Conservation (phyloP, 2,888 invertebrate species). For the Dryomyza anilis region DNA sequence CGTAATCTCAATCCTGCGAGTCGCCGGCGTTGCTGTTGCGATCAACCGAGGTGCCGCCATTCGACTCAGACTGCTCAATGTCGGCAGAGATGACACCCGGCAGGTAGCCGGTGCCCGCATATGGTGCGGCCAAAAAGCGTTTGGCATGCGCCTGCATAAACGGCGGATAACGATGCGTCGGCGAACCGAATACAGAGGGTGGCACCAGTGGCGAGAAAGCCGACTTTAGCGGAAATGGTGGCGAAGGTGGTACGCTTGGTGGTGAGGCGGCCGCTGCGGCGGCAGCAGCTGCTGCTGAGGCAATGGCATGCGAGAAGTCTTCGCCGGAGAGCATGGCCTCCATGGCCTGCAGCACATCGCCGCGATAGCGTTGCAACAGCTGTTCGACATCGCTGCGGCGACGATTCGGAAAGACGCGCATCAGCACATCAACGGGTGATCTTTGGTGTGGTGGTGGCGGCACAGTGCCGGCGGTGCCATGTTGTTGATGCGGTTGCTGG, state of each 20-base stretch:
- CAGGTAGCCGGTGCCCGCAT: slow-evolving; percentile 81
- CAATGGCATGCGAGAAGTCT: slow-evolving; percentile 50
- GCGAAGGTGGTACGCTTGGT: slow-evolving; percentile 53
- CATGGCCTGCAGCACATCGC: slow-evolving; percentile 91
- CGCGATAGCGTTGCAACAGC: slow-evolving; percentile 80
- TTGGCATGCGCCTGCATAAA: slow-evolving; percentile 70
- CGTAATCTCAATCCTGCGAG: slow-evolving; percentile 58
- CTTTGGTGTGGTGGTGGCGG: slow-evolving; percentile 62
- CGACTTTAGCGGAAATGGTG: slow-evolving; percentile 64
- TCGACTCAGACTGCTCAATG: slow-evolving; percentile 59
- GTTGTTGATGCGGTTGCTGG: slow-evolving; percentile 37
- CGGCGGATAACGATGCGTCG: slow-evolving; percentile 59
- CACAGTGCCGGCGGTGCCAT: slow-evolving; percentile 14
- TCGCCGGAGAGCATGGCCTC: slow-evolving; percentile 82
- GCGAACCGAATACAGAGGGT: slow-evolving; percentile 60
- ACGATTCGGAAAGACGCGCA: slow-evolving; percentile 87
- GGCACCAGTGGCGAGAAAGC: slow-evolving; percentile 78
- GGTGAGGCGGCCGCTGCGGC: slow-evolving; percentile 40
- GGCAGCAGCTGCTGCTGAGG: slow-evolving; percentile 32
- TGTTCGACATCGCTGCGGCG: slow-evolving; percentile 86
- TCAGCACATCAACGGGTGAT: slow-evolving; percentile 85
- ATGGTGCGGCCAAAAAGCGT: slow-evolving; percentile 80
- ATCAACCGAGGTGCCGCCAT: slow-evolving; percentile 59
- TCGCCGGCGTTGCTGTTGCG: slow-evolving; percentile 59
- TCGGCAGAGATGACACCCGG: slow-evolving; percentile 72